Evolutionary conservation across 2,113 vertebrate species (phyloP), one percentile per base, ranked within the genome.

Genomic region (Silurus asotus): DNA sequence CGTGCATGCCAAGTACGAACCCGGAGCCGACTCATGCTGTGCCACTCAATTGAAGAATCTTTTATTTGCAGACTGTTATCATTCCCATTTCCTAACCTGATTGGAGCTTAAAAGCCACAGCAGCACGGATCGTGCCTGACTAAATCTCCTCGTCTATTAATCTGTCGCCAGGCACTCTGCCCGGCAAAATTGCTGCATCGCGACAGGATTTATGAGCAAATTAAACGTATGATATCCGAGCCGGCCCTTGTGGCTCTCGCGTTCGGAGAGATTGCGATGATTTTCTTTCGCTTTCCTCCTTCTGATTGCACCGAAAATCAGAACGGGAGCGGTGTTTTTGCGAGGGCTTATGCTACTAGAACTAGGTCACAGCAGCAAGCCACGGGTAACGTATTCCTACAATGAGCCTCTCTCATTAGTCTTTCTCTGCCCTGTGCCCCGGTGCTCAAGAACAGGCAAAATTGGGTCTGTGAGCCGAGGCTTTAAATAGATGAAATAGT

Each of bases 111-210:
- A 95, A 94, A 93, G 90, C 92, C 91, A 94, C 94, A 95, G 94
- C 93, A 95, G 94, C 93, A 93, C 93, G 93, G 94, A 94, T 94
- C 94, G 95, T 95, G 95, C 94, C 91, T 72, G 87, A 88, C 88
- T 94, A 94, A 94, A 95, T 95, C 94, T 94, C 89, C 89, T 83
- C 89, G 89, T 91, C 91, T 93, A 96, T 96, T 95, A 96, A 95
- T 95, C 94, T 92, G 83, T 88, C 89, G 86, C 85, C 89, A 90
- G 93, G 92, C 91, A 87, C 86, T 92, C 90, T 92, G 91, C 90
- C 82, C 51, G 88, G 85, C 87, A 93, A 93, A 93, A 93, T 92
- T 90, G 91, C 90, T 93, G 92, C 91, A 91, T 91, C 88, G 74
- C 88, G 88, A 91, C 90, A 45, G 91, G 93, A 92, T 93, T 93